Evolutionary conservation across 1,140 invertebrate genomes (phyloP).

Genomic region (Heliconius melpomene): DNA sequence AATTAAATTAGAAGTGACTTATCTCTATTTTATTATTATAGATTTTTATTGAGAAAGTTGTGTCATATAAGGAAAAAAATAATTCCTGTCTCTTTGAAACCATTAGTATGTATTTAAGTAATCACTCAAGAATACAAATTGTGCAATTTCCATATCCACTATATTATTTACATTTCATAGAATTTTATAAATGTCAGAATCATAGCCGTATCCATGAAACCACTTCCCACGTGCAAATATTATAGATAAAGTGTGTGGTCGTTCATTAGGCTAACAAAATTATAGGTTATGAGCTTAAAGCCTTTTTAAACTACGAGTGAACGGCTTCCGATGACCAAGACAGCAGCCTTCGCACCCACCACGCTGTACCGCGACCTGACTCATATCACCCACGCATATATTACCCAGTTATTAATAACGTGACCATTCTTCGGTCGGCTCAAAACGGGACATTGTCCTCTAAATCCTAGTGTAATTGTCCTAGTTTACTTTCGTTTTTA

Average conservation of each 20-base stretch:
- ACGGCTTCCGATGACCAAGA: constrained; percentile 64
- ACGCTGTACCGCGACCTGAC: constrained; percentile 38
- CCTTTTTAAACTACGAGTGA: constrained; percentile 50
- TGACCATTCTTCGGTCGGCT: too few relatives aligned
- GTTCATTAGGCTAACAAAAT: constrained; percentile 32
- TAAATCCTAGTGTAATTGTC: too few relatives aligned
- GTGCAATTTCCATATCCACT: neutral
- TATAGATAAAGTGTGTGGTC: constrained; percentile 32
- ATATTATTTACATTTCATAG: constrained; percentile 26
- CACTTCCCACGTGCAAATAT: constrained; percentile 36
- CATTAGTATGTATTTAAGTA: too few relatives aligned
- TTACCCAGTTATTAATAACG: constrained; percentile 35
- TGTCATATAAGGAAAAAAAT: neutral
- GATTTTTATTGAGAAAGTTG: neutral
- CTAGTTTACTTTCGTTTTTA: too few relatives aligned
- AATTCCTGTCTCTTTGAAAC: too few relatives aligned
- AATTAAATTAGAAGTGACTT: neutral
- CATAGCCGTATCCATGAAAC: constrained; percentile 26
- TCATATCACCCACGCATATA: constrained; percentile 58
- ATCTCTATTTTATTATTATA: neutral
- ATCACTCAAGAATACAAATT: neutral
- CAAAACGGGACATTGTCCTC: too few relatives aligned
- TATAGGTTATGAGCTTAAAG: constrained; percentile 33
- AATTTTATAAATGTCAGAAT: constrained; percentile 35
- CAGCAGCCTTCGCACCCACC: constrained; percentile 60